A percentile compares a stretch with the other conserved stretches of the same genome.
Conservation (phyloP, 1,140 invertebrate species). For the Amphibalanus amphitrite region DNA sequence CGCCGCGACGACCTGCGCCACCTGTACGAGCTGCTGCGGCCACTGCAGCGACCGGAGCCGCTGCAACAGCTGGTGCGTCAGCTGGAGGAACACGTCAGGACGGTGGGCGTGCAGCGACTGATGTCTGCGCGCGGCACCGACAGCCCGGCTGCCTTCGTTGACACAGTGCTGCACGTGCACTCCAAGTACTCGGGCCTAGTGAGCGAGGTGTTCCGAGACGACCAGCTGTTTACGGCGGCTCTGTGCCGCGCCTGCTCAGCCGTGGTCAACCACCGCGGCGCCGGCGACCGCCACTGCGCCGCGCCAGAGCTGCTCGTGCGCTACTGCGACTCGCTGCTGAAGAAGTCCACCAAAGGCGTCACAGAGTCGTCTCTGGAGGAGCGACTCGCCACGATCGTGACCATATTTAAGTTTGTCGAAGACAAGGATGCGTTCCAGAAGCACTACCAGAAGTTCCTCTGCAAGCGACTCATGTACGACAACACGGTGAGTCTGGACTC, state of each 20-base stretch:
- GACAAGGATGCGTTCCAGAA: constrained; percentile 98
- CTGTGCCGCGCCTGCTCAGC: constrained; percentile 82
- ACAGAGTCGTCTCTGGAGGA: constrained; percentile 48
- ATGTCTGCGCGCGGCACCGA: constrained; percentile 4
- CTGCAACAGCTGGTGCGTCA: constrained; percentile 60
- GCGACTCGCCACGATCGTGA: constrained; percentile 68
- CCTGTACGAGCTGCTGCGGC: constrained; percentile 74
- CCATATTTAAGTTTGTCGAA: constrained; percentile 97
- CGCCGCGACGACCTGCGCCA: constrained; percentile 64
- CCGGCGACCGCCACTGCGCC: not conserved
- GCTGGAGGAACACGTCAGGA: constrained; percentile 71
- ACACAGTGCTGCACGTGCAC: constrained; percentile 78
- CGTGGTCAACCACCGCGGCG: constrained; percentile 62
- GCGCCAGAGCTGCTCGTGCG: constrained; percentile 63
- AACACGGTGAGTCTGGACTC: constrained; percentile 92
- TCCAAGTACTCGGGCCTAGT: constrained; percentile 56
- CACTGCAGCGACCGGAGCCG: constrained; percentile 47
- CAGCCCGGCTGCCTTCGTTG: constrained; percentile 68
- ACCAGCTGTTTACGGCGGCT: constrained; percentile 83
- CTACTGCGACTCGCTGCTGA: constrained; percentile 90
- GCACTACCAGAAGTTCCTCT: constrained; percentile 81
- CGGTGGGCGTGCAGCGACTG: constrained; percentile 40
- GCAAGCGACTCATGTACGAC: constrained; percentile 75
- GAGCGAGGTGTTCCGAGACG: constrained; percentile 64
- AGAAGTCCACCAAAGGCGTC: constrained; percentile 74